phyloP scores from a whole-genome alignment of 2,888 invertebrate species.

The Zygogramma bicolorata region DNA sequence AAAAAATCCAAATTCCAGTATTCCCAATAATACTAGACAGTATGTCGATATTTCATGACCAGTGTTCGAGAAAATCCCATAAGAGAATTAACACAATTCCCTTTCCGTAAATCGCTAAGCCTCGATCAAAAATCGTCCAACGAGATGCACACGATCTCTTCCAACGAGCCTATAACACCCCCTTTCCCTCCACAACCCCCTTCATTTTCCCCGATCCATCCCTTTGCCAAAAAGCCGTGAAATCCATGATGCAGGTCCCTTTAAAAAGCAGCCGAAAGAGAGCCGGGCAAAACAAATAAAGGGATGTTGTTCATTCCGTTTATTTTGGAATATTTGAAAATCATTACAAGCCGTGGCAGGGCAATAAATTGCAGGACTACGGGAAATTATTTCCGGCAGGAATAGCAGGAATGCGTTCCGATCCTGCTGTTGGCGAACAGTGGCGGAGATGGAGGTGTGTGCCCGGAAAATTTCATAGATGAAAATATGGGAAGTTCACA shows the following conservation, averaged over 20 bases:
- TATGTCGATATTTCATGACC: background rate
- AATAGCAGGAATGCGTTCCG: constrained; percentile 44
- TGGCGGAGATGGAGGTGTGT: background rate
- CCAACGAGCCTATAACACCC: background rate
- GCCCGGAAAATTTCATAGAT: background rate
- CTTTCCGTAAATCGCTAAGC: background rate
- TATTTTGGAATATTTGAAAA: constrained; percentile 46
- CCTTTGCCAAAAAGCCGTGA: background rate
- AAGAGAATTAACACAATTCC: background rate
- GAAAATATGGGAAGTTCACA: background rate
- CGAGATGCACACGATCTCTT: constrained; percentile 5
- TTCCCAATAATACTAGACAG: no score
- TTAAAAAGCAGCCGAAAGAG: background rate
- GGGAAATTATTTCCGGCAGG: constrained; percentile 44
- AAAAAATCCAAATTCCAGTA: no score
- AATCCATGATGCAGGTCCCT: background rate
- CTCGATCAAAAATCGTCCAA: background rate
- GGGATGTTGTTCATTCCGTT: constrained; percentile 43
- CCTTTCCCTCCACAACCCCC: no score
- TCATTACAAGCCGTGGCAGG: constrained; percentile 39
- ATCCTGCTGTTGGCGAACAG: constrained; percentile 27
- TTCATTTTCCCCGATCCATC: background rate
- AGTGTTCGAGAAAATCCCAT: background rate
- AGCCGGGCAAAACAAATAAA: constrained; percentile 34
- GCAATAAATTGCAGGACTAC: constrained; percentile 42